Evolutionary conservation across 2,888 invertebrate genomes (phyloP).

Genomic region (Oscheius sp.): DNA sequence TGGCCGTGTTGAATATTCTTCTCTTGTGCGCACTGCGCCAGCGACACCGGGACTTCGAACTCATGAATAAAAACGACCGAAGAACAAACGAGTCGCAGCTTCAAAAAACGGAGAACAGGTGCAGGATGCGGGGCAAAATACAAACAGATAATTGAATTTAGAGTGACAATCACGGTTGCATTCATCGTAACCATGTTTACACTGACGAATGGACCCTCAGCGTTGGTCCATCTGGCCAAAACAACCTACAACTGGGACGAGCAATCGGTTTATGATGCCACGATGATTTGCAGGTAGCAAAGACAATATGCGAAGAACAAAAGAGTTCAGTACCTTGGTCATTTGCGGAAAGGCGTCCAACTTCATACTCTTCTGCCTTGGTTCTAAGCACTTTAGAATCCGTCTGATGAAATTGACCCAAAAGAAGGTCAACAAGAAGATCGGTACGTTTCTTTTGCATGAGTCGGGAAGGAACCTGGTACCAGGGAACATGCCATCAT

Average conservation of each 20-base stretch:
- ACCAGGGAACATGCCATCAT: constrained; percentile 25
- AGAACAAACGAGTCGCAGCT: constrained; percentile 37
- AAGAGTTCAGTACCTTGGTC: constrained; percentile 64
- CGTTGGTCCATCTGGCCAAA: constrained; percentile 59
- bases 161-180: constrained; percentile 71
- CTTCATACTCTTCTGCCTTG: constrained; percentile 72
- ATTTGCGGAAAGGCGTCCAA: constrained; percentile 71
- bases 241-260: constrained; percentile 40
- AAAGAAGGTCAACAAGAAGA: constrained; percentile 68
- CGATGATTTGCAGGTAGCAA: constrained; percentile 60
- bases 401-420: constrained; percentile 67
- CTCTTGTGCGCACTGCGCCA: constrained; percentile 65
- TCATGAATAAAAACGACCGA: constrained; percentile 26
- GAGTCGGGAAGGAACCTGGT: neutral
- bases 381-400: constrained; percentile 70
- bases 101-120: constrained; percentile 66
- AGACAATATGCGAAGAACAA: neutral
- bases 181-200: constrained; percentile 73
- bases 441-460: constrained; percentile 52
- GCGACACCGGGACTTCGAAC: constrained; percentile 37
- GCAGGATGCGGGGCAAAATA: neutral
- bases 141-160: constrained; percentile 3
- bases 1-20: constrained; percentile 66
- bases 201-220: constrained; percentile 71
- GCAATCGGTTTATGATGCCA: constrained; percentile 54